Conservation (phyloP, 2,113 vertebrate genomes). For the Cyanoramphus novaezelandiae region DNA sequence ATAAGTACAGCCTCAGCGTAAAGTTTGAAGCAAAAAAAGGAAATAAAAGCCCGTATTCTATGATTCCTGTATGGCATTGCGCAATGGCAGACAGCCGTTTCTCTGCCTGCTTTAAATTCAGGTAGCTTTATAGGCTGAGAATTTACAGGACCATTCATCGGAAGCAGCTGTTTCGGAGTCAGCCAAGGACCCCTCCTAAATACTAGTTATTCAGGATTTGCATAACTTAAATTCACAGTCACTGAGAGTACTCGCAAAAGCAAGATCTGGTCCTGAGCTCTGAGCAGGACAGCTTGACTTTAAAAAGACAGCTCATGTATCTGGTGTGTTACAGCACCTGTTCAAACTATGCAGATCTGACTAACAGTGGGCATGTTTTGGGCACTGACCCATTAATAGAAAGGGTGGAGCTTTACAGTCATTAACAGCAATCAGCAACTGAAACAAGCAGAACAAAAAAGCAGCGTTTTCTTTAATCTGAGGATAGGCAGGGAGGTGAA, state of each 20-base stretch:
- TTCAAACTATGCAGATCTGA: constrained; percentile 46
- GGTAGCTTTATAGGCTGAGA: neutral
- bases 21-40: neutral
- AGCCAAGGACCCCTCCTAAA: neutral
- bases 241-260: neutral
- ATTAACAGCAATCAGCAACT: neutral
- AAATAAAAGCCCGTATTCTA: neutral
- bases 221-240: constrained; percentile 17
- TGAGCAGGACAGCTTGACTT: constrained; percentile 49
- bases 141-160: neutral
- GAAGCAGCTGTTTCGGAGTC: constrained; percentile 7
- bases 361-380: constrained; percentile 16
- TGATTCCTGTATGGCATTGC: neutral
- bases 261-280: neutral
- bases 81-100: neutral
- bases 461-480: neutral
- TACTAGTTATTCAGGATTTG: neutral
- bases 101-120: constrained; percentile 6
- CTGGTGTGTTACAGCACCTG: constrained; percentile 43
- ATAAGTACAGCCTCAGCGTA: neutral
- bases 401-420: constrained; percentile 27
- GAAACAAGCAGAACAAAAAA: neutral
- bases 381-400: constrained; percentile 56
- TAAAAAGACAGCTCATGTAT: constrained; percentile 36
- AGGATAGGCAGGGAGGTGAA: neutral